Conservation (phyloP, 2,113 vertebrate species). For the Microtus oregoni region DNA sequence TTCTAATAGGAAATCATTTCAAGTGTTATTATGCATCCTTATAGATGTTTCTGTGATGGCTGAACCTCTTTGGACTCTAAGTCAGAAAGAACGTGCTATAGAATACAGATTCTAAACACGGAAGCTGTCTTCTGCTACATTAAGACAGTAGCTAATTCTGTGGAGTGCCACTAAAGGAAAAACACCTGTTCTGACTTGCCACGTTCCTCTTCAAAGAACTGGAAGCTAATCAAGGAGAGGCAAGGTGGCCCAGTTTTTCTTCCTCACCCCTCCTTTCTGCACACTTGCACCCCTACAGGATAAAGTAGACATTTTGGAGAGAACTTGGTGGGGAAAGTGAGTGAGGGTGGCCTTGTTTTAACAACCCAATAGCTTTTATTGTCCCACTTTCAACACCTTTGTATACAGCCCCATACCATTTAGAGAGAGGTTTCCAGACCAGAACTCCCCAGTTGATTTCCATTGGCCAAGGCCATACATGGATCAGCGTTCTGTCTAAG, state of each 20-base stretch:
- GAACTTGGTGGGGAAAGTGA: neutral
- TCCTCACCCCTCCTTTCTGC: neutral
- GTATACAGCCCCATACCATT: constrained; percentile 10
- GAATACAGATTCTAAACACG: neutral
- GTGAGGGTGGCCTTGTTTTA: constrained; percentile 57
- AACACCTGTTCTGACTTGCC: neutral
- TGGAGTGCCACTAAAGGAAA: neutral
- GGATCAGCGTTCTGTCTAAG: neutral
- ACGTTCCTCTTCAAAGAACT: constrained; percentile 19
- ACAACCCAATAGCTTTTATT: constrained; percentile 35
- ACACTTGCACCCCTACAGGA: neutral
- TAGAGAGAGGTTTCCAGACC: neutral
- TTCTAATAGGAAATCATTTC: neutral
- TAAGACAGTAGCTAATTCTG: constrained; percentile 16
- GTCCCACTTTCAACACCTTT: constrained; percentile 62
- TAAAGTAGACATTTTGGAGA: constrained; percentile 8
- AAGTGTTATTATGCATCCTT: neutral
- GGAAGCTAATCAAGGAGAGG: constrained; percentile 14
- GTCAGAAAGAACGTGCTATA: constrained; percentile 9
- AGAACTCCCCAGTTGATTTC: neutral
- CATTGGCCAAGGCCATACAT: neutral
- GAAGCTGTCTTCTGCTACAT: neutral
- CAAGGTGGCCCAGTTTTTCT: neutral
- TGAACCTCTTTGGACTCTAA: constrained; percentile 26
- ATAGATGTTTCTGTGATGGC: neutral